Conservation (phyloP, 1,140 invertebrate genomes). For the Leptinotarsa undecemlineata region DNA sequence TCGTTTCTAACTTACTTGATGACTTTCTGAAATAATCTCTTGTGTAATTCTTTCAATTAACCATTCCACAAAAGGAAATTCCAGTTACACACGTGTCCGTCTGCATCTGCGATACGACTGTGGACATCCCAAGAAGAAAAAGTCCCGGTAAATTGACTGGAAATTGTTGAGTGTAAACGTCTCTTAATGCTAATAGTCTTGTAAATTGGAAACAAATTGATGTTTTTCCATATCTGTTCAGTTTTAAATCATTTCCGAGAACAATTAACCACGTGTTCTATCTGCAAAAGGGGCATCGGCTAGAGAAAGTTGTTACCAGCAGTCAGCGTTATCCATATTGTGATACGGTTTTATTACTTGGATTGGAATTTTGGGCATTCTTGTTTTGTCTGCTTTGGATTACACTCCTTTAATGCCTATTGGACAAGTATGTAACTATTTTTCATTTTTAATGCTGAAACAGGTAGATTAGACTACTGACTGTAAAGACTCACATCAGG, state of each 20-base stretch:
- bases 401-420: too few species aligned
- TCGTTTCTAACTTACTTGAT: too few species aligned
- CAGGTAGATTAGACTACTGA: too few species aligned
- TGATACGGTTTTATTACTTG: constrained; percentile 12
- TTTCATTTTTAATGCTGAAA: too few species aligned
- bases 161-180: constrained; percentile 16
- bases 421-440: too few species aligned
- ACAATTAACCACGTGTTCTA: constrained; percentile 31
- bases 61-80: background rate
- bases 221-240: constrained; percentile 29
- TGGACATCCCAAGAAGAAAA: constrained; percentile 15
- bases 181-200: constrained; percentile 26
- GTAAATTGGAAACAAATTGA: constrained; percentile 31
- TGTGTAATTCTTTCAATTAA: background rate
- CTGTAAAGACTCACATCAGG: too few species aligned
- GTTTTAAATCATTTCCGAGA: constrained; percentile 27
- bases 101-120: background rate
- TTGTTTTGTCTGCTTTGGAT: too few species aligned
- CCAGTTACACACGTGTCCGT: constrained; percentile 4
- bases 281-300: constrained; percentile 24
- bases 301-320: constrained; percentile 25
- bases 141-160: constrained; percentile 21
- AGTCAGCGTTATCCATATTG: constrained; percentile 15
- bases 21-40: background rate
- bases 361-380: background rate